phyloP scores from a whole-genome alignment of 2,113 vertebrate genomes.

The Leucosticte australis region DNA sequence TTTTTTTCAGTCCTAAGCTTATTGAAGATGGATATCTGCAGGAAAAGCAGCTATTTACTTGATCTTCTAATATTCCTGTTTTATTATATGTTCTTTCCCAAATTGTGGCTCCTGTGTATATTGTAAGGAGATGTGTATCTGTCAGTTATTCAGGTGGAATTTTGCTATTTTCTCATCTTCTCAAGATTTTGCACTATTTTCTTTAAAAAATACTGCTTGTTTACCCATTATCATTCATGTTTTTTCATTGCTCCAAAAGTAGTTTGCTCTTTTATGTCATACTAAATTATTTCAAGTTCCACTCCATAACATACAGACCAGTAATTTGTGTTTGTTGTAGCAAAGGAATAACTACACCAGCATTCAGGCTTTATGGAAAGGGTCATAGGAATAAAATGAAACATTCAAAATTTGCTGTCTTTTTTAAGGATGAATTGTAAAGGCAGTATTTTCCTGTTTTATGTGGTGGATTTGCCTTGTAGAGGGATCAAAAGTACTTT shows the following conservation, averaged over 20 bases:
- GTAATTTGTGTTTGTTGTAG: background rate
- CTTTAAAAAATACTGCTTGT: background rate
- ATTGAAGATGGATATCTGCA: background rate
- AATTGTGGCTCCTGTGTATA: background rate
- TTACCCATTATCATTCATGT: background rate
- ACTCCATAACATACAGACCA: background rate
- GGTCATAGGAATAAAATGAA: background rate
- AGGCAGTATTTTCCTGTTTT: background rate
- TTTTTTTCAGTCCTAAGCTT: rapidly evolving
- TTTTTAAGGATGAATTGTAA: background rate
- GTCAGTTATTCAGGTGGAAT: background rate
- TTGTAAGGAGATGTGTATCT: background rate
- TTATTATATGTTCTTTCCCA: background rate
- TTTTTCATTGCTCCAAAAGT: background rate
- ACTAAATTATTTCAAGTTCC: background rate
- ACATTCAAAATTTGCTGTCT: background rate
- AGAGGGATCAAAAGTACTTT: background rate
- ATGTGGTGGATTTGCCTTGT: background rate
- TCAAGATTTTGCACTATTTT: background rate
- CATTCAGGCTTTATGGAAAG: background rate
- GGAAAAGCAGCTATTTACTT: background rate
- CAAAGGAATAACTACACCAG: background rate
- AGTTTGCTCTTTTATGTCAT: background rate
- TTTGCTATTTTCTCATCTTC: background rate
- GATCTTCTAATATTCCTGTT: background rate